Conservation (phyloP, 2,888 invertebrate species). For the Pyralis farinalis region DNA sequence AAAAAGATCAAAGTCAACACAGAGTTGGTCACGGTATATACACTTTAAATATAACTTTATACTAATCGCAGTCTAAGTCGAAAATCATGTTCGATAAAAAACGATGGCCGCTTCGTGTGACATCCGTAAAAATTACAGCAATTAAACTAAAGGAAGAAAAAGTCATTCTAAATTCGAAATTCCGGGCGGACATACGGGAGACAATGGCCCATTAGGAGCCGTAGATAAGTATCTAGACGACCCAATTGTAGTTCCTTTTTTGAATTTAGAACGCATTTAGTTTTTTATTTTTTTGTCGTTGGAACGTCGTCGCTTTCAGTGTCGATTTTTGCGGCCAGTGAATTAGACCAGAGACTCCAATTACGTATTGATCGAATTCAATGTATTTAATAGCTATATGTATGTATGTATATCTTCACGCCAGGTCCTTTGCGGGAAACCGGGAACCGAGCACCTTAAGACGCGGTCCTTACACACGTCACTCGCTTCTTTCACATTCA, state of each 20-base stretch:
- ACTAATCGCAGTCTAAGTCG: slow-evolving; percentile 8
- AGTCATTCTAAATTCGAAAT: slow-evolving; percentile 46
- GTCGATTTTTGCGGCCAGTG: slow-evolving; percentile 57
- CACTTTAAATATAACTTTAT: no score
- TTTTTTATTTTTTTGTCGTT: slow-evolving; percentile 15
- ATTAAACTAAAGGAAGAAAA: slow-evolving; percentile 64
- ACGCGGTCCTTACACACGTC: no score
- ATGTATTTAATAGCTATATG: no score
- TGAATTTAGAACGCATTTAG: slow-evolving; percentile 34
- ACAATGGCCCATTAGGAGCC: slow-evolving; percentile 74
- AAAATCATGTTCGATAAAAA: slow-evolving; percentile 30
- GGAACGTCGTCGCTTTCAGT: slow-evolving; percentile 29
- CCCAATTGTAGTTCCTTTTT: slow-evolving; percentile 54
- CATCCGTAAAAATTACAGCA: slow-evolving; percentile 73
- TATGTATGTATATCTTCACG: no score
- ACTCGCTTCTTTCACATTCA: no score
- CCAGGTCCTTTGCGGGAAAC: no score
- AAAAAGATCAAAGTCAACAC: no score
- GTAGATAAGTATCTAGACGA: slow-evolving; percentile 68
- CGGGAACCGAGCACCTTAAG: no score
- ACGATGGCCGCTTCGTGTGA: slow-evolving; percentile 40
- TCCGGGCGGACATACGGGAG: slow-evolving; percentile 40
- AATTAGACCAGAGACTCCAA: slow-evolving; percentile 28
- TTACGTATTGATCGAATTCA: slow-evolving; percentile 14
- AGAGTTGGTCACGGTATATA: no score